phyloP scores from a whole-genome alignment of 2,113 vertebrate genomes.

The Steatornis caripensis region DNA sequence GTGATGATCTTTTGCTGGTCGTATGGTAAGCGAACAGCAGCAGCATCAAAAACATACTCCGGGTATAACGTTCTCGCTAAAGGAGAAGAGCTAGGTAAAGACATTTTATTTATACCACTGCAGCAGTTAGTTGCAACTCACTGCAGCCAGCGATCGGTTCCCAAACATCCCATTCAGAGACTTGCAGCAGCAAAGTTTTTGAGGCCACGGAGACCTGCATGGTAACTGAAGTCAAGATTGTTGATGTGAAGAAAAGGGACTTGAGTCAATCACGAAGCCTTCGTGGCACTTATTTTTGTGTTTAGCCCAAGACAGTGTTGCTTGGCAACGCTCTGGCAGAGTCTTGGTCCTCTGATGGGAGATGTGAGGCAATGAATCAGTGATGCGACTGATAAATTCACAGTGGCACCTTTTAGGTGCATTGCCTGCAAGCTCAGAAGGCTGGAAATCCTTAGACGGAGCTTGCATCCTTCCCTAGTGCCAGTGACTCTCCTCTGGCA shows the following conservation, averaged over 20 bases:
- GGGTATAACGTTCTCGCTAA: neutral
- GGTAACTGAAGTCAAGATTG: neutral
- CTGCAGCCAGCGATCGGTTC: neutral
- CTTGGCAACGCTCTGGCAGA: conserved; percentile 38
- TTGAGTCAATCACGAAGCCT: neutral
- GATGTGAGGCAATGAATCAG: neutral
- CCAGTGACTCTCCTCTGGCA: neutral
- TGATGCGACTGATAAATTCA: conserved; percentile 2
- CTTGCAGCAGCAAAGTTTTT: neutral
- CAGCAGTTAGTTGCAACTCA: neutral
- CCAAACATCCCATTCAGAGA: neutral
- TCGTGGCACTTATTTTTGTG: neutral
- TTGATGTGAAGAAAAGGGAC: neutral
- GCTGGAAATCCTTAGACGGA: conserved; percentile 1
- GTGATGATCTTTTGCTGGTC: neutral
- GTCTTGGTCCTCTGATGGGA: conserved; percentile 1
- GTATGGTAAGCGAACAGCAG: neutral
- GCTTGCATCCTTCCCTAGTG: neutral
- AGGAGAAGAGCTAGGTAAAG: neutral
- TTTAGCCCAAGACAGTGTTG: conserved; percentile 6
- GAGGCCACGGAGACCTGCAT: neutral
- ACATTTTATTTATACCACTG: neutral
- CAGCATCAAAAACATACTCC: neutral
- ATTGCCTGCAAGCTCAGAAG: neutral
- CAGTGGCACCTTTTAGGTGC: neutral